These are phyloP conservation scores for Pachyuromys duprasi DNA, from an alignment of 2,797 vertebrate species.

Conservation along the genomic window DNA sequence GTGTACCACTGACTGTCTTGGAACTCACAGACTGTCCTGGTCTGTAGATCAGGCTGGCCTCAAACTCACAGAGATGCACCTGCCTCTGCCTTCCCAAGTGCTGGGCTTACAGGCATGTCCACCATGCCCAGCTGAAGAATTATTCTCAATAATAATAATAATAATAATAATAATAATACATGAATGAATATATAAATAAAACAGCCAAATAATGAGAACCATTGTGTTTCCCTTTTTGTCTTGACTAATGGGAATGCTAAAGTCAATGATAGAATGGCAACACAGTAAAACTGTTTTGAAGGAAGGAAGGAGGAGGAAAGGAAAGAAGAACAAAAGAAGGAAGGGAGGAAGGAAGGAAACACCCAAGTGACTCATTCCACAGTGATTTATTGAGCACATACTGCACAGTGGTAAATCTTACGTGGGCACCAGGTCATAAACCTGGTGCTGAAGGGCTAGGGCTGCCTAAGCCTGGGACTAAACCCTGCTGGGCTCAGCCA, in stretches of 20 bases:
- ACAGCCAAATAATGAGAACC: neutral
- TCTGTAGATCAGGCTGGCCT: too few relatives aligned
- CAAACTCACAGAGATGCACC: too few relatives aligned
- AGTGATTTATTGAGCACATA: neutral
- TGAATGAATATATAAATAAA: neutral
- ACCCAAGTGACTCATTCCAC: neutral
- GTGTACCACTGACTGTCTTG: too few relatives aligned
- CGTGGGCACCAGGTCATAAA: neutral
- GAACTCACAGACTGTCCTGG: too few relatives aligned
- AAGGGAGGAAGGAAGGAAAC: too few relatives aligned
- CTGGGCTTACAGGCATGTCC: too few relatives aligned
- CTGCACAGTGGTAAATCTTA: neutral
- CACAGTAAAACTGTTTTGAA: neutral
- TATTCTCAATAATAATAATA: too few relatives aligned
- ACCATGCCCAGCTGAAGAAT: too few relatives aligned
- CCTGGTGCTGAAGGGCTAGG: fast-evolving
- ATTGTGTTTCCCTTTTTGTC: slow-evolving; percentile 9
- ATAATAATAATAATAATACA: neutral
- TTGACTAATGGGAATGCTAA: slow-evolving; percentile 13
- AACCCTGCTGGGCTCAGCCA: fast-evolving
- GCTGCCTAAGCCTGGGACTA: too few relatives aligned
- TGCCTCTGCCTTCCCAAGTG: too few relatives aligned
- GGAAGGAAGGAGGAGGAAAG: neutral
- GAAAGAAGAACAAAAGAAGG: too few relatives aligned
- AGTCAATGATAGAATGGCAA: neutral